Conservation (phyloP, 2,888 invertebrate species). For the Xanthorhoe designata region DNA sequence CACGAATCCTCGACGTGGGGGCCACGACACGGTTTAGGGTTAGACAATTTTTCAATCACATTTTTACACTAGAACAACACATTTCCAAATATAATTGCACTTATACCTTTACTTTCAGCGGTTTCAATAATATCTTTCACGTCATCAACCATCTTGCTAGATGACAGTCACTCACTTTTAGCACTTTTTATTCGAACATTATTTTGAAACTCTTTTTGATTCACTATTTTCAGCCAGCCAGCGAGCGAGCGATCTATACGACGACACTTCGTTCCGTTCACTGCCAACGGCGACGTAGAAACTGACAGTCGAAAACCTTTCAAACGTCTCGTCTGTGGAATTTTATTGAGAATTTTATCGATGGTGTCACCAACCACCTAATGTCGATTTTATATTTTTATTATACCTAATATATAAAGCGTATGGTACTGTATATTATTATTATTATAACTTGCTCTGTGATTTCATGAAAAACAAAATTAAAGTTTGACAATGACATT, state of each 20-base stretch:
- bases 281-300: constrained; percentile 67
- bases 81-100: constrained; percentile 76
- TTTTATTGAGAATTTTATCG: constrained; percentile 52
- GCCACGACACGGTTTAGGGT: constrained; percentile 84
- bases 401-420: too few relatives aligned
- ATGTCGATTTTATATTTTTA: neutral
- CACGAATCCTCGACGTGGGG: constrained; percentile 80
- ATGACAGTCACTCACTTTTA: constrained; percentile 82
- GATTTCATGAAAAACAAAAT: too few relatives aligned
- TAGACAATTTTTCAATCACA: constrained; percentile 80
- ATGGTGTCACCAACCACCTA: constrained; percentile 48
- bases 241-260: constrained; percentile 83
- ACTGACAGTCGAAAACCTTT: constrained; percentile 58
- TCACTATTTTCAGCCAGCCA: constrained; percentile 84
- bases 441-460: too few relatives aligned
- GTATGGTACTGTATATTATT: too few relatives aligned
- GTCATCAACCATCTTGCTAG: constrained; percentile 85
- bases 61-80: constrained; percentile 79
- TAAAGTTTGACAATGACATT: too few relatives aligned
- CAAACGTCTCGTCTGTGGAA: constrained; percentile 36
- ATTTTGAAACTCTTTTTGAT: constrained; percentile 84
- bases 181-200: constrained; percentile 84
- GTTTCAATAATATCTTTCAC: constrained; percentile 83
- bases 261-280: constrained; percentile 84
- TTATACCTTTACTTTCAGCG: constrained; percentile 84